Evolutionary conservation across 2,113 vertebrate species (phyloP).

Genomic region (Saccopteryx leptura): DNA sequence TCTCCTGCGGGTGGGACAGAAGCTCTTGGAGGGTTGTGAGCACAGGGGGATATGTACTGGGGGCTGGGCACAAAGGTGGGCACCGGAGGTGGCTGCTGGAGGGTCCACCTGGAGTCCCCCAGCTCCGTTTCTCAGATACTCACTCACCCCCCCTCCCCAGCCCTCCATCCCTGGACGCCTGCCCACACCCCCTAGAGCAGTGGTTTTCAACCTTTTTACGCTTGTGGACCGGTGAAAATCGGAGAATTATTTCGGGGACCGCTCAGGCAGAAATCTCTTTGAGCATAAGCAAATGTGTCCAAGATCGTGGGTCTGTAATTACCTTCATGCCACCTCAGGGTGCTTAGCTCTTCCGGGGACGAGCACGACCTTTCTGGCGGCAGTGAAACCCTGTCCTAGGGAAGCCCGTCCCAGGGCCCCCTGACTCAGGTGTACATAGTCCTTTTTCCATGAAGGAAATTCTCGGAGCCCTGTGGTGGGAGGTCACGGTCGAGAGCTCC

Average conservation of each 20-base stretch:
- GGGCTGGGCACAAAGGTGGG: not conserved
- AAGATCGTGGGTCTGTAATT: too few species aligned
- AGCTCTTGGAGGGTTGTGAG: not conserved
- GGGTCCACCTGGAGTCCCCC: not conserved
- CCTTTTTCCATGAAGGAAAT: not conserved
- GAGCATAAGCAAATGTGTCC: too few species aligned
- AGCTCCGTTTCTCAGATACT: too few species aligned
- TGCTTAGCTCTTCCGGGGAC: too few species aligned
- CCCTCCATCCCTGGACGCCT: too few species aligned
- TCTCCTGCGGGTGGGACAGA: not conserved
- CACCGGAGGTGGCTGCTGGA: accelerated
- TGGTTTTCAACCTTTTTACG: too few species aligned
- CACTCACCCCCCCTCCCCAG: accelerated
- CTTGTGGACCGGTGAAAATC: too few species aligned
- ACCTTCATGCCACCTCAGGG: too few species aligned
- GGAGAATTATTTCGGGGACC: too few species aligned
- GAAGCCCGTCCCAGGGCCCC: not conserved
- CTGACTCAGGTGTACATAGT: not conserved
- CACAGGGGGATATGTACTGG: not conserved
- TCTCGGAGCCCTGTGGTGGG: not conserved
- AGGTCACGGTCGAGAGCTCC: not conserved
- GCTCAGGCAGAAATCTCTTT: too few species aligned
- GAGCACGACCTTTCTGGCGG: too few species aligned
- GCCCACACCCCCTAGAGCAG: not conserved
- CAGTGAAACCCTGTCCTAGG: too few species aligned